A percentile compares a stretch with the other conserved stretches of the same genome.
phyloP scores from a whole-genome alignment of 2,113 vertebrate genomes.

The Dicaeum eximium region DNA sequence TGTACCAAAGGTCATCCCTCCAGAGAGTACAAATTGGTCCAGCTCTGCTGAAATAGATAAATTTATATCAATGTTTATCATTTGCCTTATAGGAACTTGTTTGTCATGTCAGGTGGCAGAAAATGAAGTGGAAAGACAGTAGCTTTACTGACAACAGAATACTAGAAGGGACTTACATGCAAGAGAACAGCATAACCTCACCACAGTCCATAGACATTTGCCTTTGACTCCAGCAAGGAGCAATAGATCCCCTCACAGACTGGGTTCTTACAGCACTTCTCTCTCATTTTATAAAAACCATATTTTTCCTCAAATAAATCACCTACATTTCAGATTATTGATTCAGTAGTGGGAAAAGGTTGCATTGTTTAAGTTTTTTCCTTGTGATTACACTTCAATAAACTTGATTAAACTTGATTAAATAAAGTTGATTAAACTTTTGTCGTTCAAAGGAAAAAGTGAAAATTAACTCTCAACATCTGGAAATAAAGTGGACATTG shows the following conservation, averaged over 20 bases:
- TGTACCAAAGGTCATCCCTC: neutral
- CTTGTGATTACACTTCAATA: neutral
- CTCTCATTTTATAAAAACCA: neutral
- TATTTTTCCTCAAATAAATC: neutral
- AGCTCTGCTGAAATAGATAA: neutral
- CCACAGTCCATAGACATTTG: neutral
- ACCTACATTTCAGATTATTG: neutral
- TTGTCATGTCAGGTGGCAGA: neutral
- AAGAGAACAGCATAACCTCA: neutral
- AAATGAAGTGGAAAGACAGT: neutral
- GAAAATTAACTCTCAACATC: neutral
- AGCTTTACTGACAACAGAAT: neutral
- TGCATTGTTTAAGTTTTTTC: neutral
- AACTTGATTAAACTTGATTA: no score
- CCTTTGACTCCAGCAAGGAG: neutral
- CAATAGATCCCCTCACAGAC: accelerated
- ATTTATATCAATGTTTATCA: neutral
- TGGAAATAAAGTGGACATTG: neutral
- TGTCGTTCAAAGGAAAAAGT: neutral
- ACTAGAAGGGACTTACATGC: neutral
- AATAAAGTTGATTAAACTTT: neutral
- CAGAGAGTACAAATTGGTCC: neutral
- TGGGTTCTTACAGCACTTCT: neutral
- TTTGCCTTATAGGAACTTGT: neutral
- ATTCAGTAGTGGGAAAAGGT: neutral